Conservation (phyloP, 2,888 invertebrate species). For the Anthrax anthrax region DNA sequence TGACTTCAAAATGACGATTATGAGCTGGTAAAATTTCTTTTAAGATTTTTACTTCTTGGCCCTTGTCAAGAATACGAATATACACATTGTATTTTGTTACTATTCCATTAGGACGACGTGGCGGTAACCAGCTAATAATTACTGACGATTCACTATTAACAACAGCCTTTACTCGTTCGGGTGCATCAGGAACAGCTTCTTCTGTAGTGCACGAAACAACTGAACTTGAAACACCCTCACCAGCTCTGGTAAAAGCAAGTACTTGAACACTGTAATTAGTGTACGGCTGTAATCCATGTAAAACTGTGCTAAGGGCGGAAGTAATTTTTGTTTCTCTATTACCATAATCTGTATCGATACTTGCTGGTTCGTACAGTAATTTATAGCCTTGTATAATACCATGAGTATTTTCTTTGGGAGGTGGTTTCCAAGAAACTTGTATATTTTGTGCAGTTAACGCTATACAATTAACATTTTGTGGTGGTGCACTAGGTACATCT, state of each 20-base stretch:
- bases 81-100: conserved; percentile 48
- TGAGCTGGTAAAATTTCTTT: conserved; percentile 33
- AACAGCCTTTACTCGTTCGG: conserved; percentile 46
- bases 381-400: conserved; percentile 65
- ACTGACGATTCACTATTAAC: conserved; percentile 43
- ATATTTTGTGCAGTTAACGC: conserved; percentile 55
- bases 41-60: conserved; percentile 38
- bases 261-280: conserved; percentile 52
- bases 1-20: conserved; percentile 38
- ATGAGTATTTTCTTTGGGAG: conserved; percentile 46
- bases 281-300: conserved; percentile 43
- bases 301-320: conserved; percentile 38
- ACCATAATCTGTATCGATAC: conserved; percentile 27
- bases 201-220: conserved; percentile 43
- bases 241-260: conserved; percentile 45
- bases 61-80: conserved; percentile 39
- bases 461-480: conserved; percentile 49
- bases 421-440: conserved; percentile 55
- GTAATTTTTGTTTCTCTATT: conserved; percentile 39
- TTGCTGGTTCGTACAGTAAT: conserved; percentile 47
- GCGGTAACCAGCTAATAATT: conserved; percentile 50
- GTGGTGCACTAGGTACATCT: conserved; percentile 52
- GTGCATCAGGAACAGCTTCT: conserved; percentile 45
- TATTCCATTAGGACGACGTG: conserved; percentile 45
- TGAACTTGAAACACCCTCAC: conserved; percentile 43